These are phyloP conservation scores for Tamandua tetradactyla DNA, from an alignment of 2,797 vertebrate species.

Conservation along the genomic window DNA sequence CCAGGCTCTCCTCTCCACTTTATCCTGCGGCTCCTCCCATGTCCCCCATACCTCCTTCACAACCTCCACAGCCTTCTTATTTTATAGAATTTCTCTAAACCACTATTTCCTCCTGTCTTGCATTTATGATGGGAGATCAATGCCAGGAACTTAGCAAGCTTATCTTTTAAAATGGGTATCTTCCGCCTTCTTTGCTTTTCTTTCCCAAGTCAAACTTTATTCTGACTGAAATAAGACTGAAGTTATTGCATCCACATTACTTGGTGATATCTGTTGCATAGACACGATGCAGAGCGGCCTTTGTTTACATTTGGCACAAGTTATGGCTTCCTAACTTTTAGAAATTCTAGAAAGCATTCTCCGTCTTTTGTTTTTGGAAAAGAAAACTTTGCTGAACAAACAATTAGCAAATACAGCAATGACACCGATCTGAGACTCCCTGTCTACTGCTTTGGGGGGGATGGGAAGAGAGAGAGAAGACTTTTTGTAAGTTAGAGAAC, in stretches of 20 bases:
- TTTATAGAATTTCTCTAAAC: conserved; percentile 26
- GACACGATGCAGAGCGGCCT: neutral
- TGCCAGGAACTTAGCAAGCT: conserved; percentile 24
- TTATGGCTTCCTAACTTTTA: conserved; percentile 7
- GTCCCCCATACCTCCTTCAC: neutral
- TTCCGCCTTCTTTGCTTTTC: neutral
- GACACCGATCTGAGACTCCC: neutral
- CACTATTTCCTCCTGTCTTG: conserved; percentile 23
- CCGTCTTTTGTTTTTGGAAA: conserved; percentile 26
- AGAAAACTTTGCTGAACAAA: conserved; percentile 41
- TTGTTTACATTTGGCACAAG: conserved; percentile 27
- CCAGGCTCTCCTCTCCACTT: neutral
- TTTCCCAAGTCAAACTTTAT: neutral
- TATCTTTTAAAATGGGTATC: neutral
- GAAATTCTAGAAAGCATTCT: conserved; percentile 19
- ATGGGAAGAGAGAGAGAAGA: neutral
- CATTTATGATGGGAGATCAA: neutral
- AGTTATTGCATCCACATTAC: neutral
- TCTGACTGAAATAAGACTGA: neutral
- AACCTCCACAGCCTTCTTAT: conserved; percentile 40
- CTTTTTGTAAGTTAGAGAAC: neutral
- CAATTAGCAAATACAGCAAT: neutral
- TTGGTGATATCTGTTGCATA: neutral
- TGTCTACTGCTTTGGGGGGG: neutral
- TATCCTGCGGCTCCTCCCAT: too few relatives aligned